A percentile compares a stretch with the other conserved stretches of the same genome.
phyloP scores from a whole-genome alignment of 2,888 invertebrate genomes.

The Zootermopsis nevadensis region DNA sequence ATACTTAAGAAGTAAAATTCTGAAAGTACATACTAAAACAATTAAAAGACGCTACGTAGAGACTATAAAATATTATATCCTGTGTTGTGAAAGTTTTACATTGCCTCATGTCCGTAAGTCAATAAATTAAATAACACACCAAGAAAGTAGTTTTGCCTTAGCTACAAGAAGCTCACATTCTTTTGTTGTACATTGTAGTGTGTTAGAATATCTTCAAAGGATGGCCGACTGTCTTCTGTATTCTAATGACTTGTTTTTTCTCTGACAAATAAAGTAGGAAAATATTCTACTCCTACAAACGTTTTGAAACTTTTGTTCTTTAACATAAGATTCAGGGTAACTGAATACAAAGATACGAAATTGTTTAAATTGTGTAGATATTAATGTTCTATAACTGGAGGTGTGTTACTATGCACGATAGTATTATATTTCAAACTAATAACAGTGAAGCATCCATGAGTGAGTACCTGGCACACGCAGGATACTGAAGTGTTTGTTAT shows the following conservation, averaged over 20 bases:
- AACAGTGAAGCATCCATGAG: no score
- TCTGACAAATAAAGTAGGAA: slow-evolving; percentile 12
- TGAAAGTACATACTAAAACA: neutral
- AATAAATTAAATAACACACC: neutral
- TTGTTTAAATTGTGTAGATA: neutral
- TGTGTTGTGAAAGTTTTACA: neutral
- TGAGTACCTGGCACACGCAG: no score
- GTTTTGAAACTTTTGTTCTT: neutral
- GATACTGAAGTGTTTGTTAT: no score
- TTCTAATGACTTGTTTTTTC: neutral
- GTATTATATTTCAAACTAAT: no score
- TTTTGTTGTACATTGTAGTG: neutral
- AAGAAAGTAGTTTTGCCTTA: neutral
- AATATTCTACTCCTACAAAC: neutral
- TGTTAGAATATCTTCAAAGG: slow-evolving; percentile 19
- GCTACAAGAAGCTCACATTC: neutral
- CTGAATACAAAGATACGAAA: neutral
- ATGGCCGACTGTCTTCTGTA: slow-evolving; percentile 7
- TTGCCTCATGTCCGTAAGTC: neutral
- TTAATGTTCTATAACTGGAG: neutral
- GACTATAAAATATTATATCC: neutral
- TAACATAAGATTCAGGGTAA: neutral
- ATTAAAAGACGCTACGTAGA: neutral
- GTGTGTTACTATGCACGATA: neutral
- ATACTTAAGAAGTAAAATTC: neutral